Base-by-base conservation (phyloP, 2,797 vertebrate species). In the Tolypeutes matacus region DNA sequence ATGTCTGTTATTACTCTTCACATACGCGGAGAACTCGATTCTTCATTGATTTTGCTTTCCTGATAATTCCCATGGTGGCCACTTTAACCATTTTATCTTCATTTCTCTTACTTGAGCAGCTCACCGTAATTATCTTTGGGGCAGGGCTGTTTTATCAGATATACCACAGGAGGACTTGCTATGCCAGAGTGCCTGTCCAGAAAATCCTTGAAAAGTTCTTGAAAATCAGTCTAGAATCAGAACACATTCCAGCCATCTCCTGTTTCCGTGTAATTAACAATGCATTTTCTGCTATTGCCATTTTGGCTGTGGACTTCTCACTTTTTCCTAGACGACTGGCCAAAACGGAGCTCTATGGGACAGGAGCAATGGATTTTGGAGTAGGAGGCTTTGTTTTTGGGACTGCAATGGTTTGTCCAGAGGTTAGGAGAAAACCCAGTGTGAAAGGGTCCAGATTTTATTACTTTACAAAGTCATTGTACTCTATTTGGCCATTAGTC, bases 291-390 rank as follows among this genome's bases (percentile, higher is more conserved):
- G 98, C 99, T 60, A 98, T 99, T 97, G 99, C 99, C 97, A 99
- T 99, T 94, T 97, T 99, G 69, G 99, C 99, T 0, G 99, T 99
- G 62, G 99, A 99, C 97, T 99, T 99, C 77, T 98, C 98, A 0
- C 97, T 99, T 65, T 99, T 99, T 4, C 99, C 99, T 0, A 98
- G 99, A 89, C 98, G 99, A 64, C 99, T 99, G 2, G 99, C 99
- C n/a, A 99, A 99, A 98, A 98, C 99, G 0, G 99, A 99, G 98
- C 99, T 98, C 42, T 99, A 99, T 13, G 99, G 99, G 46, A 99
- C 99, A 0, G 99, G 99, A 9, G 98, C 98, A n/a, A 99, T 99
- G 99, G 99, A 99, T 97, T 98, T 99, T 53, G 99, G 99, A 6
- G 99, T 99, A 2, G 99, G 99, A 77, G 99, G 99, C 0, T 99